Evolutionary conservation across 2,888 invertebrate genomes (phyloP).

Genomic region (Physocephala rufipes): DNA sequence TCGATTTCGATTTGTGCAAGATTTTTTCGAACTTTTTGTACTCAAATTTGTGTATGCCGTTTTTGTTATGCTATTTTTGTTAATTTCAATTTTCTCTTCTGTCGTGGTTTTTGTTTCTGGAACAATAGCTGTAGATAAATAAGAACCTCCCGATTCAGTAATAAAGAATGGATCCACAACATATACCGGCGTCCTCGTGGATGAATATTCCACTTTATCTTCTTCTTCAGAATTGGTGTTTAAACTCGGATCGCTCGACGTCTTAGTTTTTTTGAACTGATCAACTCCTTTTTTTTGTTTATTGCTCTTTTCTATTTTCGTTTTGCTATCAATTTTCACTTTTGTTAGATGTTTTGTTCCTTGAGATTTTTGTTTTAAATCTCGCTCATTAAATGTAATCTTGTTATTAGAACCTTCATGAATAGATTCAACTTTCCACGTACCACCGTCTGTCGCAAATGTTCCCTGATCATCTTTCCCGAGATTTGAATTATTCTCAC

Average conservation of each 20-base stretch:
- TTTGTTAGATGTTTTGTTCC: neutral
- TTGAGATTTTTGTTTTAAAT: too few relatives aligned
- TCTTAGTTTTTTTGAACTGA: neutral
- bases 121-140: conserved; percentile 57
- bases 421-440: conserved; percentile 34
- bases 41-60: too few relatives aligned
- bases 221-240: neutral
- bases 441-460: conserved; percentile 28
- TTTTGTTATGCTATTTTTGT: neutral
- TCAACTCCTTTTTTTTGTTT: neutral
- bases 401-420: neutral
- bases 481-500: conserved; percentile 47
- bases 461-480: neutral
- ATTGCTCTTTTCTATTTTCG: neutral
- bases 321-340: neutral
- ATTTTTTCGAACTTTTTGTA: too few relatives aligned
- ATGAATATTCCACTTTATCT: neutral
- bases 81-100: neutral
- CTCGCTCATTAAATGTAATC: too few relatives aligned
- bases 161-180: conserved; percentile 62
- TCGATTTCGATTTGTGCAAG: neutral
- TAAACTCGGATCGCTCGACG: neutral
- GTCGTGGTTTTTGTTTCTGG: neutral
- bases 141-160: conserved; percentile 60
- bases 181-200: conserved; percentile 43